These are phyloP conservation scores for Cylloceria caligata DNA, from an alignment of 2,888 invertebrate species.

Conservation along the genomic window DNA sequence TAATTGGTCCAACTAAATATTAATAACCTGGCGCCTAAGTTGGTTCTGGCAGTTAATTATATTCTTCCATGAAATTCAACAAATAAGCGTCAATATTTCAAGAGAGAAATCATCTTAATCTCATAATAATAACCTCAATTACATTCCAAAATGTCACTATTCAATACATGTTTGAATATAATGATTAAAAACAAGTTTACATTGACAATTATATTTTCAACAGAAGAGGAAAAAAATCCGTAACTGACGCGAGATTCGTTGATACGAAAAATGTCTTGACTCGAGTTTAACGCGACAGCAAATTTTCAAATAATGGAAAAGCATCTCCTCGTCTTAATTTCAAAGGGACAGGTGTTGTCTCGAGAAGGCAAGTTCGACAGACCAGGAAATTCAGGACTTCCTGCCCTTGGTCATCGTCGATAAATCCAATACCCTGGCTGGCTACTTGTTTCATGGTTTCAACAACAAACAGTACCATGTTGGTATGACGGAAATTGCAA, in stretches of 20 bases:
- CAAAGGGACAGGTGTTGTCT: constrained; percentile 46
- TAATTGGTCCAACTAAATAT: too few species aligned
- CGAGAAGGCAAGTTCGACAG: constrained; percentile 39
- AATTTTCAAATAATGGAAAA: constrained; percentile 33
- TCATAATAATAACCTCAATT: too few species aligned
- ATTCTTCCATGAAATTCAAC: too few species aligned
- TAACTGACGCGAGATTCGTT: constrained; percentile 3
- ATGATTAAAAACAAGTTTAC: background rate
- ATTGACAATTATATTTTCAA: background rate
- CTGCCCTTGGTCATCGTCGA: constrained; percentile 33
- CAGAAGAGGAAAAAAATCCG: background rate
- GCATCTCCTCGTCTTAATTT: background rate
- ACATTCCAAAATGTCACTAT: background rate
- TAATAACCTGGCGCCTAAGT: too few species aligned
- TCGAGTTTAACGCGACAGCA: background rate
- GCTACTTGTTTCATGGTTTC: constrained; percentile 41
- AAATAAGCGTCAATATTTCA: too few species aligned
- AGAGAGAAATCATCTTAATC: too few species aligned
- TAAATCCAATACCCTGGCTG: constrained; percentile 6
- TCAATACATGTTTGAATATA: background rate
- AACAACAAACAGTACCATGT: background rate
- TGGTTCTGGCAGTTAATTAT: too few species aligned
- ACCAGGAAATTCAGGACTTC: constrained; percentile 65
- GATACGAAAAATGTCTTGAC: too few species aligned
- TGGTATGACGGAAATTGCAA: constrained; percentile 52